Base-by-base conservation (phyloP, 1,140 invertebrate species). In the Telenomus remus region DNA sequence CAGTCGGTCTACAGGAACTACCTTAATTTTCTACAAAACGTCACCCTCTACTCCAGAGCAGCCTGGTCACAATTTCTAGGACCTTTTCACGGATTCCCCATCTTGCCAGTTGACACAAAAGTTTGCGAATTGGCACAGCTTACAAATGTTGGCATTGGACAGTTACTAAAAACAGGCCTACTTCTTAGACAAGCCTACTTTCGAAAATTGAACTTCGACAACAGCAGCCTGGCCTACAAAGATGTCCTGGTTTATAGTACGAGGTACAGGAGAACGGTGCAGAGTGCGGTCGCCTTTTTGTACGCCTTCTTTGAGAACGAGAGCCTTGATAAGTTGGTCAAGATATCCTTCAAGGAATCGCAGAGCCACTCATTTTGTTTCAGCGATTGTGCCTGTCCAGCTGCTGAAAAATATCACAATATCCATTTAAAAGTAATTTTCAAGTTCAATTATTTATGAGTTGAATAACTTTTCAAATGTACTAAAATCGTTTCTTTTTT, bases 351-450 rank as follows among this genome's bases (percentile, higher is more conserved):
- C 34, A 87, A 89, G 6, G 94, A 95, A 80, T 93, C 92, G 33
- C 93, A 94, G 70, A 95, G 94, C 82, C 92, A 95, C 72, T 91
- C 92, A n/a, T 96, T 96, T 86, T 96, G 95, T 85, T 94, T 94
- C 80, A 89, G 91, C 4, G 93, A 96, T 76, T 95, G 94, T 83
- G 92, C 92, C 2, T 97, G 96, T 86, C 90, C 92, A 0, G 92
- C 94, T 51, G 92, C 93, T 5, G 93, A 94, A 35, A 84, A 87
- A 37, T 91, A 91, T 47, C 87, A 88, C 27, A 92, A 91, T 85
- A 91, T 84, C 78, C 78, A 86, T 42, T 51, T 78, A 0, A 85
- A 85, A 68, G 84, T 84, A 78, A 63, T 39, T 39, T 39, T 39
- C 37, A 35, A 6, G 5, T 35, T 35, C 34, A 6, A 10, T 6